These are phyloP conservation scores for Mareca strepera DNA, from an alignment of 2,797 vertebrate species.

Conservation along the genomic window DNA sequence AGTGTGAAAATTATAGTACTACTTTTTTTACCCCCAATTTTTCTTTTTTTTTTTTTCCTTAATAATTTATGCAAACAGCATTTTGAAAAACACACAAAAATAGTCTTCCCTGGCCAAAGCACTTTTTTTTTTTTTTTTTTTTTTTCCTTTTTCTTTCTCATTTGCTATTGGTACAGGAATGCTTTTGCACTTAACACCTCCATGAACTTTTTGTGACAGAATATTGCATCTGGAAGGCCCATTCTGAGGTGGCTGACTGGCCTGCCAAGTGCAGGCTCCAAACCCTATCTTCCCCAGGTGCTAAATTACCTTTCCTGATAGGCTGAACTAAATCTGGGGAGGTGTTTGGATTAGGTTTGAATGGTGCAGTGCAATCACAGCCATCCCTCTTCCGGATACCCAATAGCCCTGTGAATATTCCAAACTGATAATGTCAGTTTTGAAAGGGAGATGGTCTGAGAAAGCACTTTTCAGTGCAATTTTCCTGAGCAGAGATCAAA, in stretches of 20 bases:
- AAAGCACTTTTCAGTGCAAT: conserved; percentile 12
- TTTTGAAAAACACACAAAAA: conserved; percentile 38
- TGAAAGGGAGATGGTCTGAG: neutral
- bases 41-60: conserved; percentile 5
- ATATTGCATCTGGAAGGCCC: conserved; percentile 70
- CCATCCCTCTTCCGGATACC: conserved; percentile 27
- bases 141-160: too few species aligned
- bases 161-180: conserved; percentile 39
- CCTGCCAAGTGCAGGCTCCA: conserved; percentile 36
- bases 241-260: conserved; percentile 53
- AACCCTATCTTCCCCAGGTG: conserved; percentile 53
- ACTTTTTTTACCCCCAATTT: neutral
- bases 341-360: conserved; percentile 53
- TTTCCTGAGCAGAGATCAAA: neutral
- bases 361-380: neutral
- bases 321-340: conserved; percentile 44
- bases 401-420: conserved; percentile 31
- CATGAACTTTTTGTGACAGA: conserved; percentile 55
- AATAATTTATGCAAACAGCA: conserved; percentile 18
- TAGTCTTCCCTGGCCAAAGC: conserved; percentile 4
- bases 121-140: neutral
- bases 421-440: conserved; percentile 39
- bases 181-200: conserved; percentile 76
- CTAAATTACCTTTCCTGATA: conserved; percentile 62
- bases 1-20: neutral